Conservation (phyloP, 2,797 vertebrate species). For the Apodemus agrarius region DNA sequence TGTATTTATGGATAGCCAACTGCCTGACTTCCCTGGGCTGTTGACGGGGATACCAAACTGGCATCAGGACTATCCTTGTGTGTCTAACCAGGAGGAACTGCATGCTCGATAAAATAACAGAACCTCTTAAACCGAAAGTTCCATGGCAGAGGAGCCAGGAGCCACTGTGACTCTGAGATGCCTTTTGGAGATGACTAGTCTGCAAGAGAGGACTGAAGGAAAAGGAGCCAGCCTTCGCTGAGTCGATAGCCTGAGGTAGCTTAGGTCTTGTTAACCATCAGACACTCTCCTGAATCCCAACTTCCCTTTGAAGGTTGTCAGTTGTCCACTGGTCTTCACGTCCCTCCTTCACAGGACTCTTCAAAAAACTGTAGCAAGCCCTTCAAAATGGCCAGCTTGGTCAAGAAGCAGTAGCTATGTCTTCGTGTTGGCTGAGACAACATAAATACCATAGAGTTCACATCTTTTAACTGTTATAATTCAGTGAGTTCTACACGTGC, state of each 20-base stretch:
- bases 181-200: background rate
- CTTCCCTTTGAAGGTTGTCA: background rate
- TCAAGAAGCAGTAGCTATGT: background rate
- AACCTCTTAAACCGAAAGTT: slow-evolving; percentile 10
- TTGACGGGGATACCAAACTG: background rate
- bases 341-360: background rate
- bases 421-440: background rate
- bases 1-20: background rate
- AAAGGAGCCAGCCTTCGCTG: background rate
- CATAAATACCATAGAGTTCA: background rate
- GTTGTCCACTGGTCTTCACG: background rate
- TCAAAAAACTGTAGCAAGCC: background rate
- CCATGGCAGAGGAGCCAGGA: background rate
- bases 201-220: background rate
- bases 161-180: background rate
- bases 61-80: background rate
- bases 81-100: background rate
- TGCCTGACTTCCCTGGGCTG: background rate
- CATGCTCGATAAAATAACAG: background rate
- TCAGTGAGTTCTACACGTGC: slow-evolving; percentile 3
- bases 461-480: background rate
- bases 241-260: background rate
- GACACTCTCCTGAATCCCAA: background rate
- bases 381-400: background rate
- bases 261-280: background rate